Base-by-base conservation (phyloP, 1,140 invertebrate species). In the Drosophila miranda region DNA sequence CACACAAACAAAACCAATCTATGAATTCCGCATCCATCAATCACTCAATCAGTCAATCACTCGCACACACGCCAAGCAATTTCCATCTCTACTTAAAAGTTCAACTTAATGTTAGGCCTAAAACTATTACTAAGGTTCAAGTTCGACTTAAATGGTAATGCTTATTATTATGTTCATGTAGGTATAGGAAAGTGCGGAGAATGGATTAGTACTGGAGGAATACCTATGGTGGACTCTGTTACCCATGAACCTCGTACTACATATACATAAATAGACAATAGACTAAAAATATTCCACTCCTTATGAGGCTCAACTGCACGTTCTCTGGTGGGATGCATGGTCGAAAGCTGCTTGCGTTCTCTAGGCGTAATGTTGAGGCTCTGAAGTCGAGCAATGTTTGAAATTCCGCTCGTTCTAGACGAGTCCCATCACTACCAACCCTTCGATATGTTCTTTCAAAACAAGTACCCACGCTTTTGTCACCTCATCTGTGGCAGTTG, bases 361-460 rank as follows among this genome's bases (percentile, higher is more conserved):
- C 75, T 78, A 78, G 75, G 62, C 62, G 76, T 78, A 78, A 78
- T 78, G 75, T 49, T 78, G 69, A 68, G 75, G 75, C 75, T 73
- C 75, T 78, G 61, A 78, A 78, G 75, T 78, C 75, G 75, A 78
- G 75, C 75, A 30, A 73, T 58, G 75, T 61, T 63, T 73, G 11
- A 78, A 68, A 59, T 66, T 72, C 75, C 62, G 78, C 76, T 78
- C 75, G 75, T 78, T 78, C 75, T 78, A 78, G 75, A 72, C 60
- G 75, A 78, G 69, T 78, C 75, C 76, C 76, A 78, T 78, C 62
- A 78, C 62, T 78, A 78, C 76, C 57, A 68, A 63, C 62, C 68
- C 51, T 68, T 43, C 19, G 41, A 11, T 14, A 19, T 11, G 26
- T 16, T 78, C 75, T 48, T 78, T 78, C 52, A 72, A 58, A 73